Conservation (phyloP, 2,113 vertebrate genomes). For the Perognathus longimembris region DNA sequence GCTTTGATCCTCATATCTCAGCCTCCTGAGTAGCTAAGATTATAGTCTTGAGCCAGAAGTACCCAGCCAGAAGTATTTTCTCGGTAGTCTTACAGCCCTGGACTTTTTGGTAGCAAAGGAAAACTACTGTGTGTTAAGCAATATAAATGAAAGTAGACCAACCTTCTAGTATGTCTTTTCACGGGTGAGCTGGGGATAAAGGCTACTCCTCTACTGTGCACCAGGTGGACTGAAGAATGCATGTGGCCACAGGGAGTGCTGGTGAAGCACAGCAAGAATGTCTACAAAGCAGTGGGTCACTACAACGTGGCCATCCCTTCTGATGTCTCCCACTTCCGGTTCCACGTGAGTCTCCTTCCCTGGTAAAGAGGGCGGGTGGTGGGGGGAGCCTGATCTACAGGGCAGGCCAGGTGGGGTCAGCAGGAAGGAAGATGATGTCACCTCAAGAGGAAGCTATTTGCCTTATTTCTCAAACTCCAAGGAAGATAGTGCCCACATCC, state of each 20-base stretch:
- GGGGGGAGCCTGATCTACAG: fast-evolving
- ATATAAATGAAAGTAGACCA: constrained; percentile 21
- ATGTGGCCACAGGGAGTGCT: constrained; percentile 99
- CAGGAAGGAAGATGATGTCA: neutral
- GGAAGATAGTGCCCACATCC: neutral
- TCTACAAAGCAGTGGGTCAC: constrained; percentile 99
- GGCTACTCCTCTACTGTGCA: neutral
- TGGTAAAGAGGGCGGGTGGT: neutral
- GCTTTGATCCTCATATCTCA: no score
- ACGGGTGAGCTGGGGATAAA: neutral
- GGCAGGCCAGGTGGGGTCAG: neutral
- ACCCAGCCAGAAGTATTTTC: neutral
- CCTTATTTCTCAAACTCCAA: constrained; percentile 4
- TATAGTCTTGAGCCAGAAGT: no score
- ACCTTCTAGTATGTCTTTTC: neutral
- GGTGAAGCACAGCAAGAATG: constrained; percentile 98
- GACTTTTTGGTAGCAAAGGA: neutral
- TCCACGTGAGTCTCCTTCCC: constrained; percentile 92
- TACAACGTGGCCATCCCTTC: constrained; percentile 99
- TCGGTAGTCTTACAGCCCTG: neutral
- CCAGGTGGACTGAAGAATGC: constrained; percentile 98
- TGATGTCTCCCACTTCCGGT: constrained; percentile 98
- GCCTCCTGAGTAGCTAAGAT: no score
- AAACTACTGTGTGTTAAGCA: neutral
- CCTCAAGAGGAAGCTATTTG: constrained; percentile 33